Evolutionary conservation across 1,140 invertebrate genomes (phyloP).

Genomic region (Palaemon carinicauda): DNA sequence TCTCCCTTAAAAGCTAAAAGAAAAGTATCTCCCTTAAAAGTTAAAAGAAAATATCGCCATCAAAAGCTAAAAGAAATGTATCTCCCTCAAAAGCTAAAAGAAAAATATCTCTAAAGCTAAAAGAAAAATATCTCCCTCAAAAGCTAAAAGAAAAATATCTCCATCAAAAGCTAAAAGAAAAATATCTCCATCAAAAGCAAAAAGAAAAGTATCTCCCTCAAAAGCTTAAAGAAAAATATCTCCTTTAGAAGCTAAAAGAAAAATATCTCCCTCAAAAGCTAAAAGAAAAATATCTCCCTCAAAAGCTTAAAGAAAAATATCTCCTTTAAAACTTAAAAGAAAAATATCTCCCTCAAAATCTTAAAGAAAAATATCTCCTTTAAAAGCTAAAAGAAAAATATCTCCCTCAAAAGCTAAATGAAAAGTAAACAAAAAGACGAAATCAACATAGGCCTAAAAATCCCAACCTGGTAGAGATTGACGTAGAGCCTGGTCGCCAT

Average conservation of each 20-base stretch:
- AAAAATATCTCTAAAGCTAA: not conserved
- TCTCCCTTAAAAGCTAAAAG: not conserved
- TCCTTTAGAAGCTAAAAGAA: not conserved
- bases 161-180: not conserved
- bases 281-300: too few relatives aligned
- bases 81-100: not conserved
- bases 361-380: not conserved
- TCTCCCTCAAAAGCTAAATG: not conserved
- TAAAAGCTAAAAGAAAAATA: not conserved
- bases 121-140: too few relatives aligned
- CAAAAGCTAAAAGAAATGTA: not conserved
- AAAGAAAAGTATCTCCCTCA: not conserved
- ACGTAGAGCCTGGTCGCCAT: constrained; percentile 89
- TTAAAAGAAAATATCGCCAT: not conserved
- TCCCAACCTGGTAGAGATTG: constrained; percentile 74
- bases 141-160: not conserved
- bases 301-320: not conserved
- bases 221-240: not conserved
- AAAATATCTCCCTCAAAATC: too few relatives aligned
- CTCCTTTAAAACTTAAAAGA: not conserved
- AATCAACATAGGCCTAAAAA: too few relatives aligned
- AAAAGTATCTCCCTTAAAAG: too few relatives aligned
- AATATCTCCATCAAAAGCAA: too few relatives aligned
- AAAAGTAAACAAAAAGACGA: too few relatives aligned
- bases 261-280: not conserved